Percentiles rank a stretch among this genome's conserved stretches.
Conservation (phyloP, 2,888 invertebrate species). For the Trichogramma dendrolimi region DNA sequence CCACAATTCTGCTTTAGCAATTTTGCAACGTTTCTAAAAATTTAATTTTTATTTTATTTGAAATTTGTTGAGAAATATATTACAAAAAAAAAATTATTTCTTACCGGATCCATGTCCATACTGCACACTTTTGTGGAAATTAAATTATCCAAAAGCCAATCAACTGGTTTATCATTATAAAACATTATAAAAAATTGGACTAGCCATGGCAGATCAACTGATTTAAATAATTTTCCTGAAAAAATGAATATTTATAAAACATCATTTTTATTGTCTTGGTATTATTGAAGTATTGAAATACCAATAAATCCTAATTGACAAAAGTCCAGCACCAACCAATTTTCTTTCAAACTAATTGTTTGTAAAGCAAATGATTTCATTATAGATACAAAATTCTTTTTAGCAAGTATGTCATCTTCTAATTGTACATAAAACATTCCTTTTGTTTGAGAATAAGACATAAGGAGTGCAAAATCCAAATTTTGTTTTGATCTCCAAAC, state of each 20-base stretch:
- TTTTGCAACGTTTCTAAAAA: constrained; percentile 78
- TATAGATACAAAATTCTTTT: constrained; percentile 75
- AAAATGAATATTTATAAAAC: constrained; percentile 27
- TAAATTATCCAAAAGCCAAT: constrained; percentile 90
- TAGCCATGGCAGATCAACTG: constrained; percentile 78
- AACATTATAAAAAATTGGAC: constrained; percentile 93
- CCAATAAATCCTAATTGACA: constrained; percentile 93
- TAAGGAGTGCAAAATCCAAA: constrained; percentile 86
- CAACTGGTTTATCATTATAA: constrained; percentile 92
- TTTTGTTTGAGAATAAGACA: constrained; percentile 86
- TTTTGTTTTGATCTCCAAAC: constrained; percentile 95
- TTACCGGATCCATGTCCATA: constrained; percentile 69
- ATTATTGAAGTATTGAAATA: constrained; percentile 34
- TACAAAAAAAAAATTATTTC: constrained; percentile 41
- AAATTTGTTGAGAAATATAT: constrained; percentile 8
- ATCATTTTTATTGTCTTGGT: not conserved
- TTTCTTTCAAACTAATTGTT: constrained; percentile 68
- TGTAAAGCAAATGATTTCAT: constrained; percentile 80
- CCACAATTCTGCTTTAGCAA: constrained; percentile 73
- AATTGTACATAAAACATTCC: constrained; percentile 88
- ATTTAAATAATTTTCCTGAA: constrained; percentile 82
- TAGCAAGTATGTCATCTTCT: constrained; percentile 90
- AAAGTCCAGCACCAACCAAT: constrained; percentile 91
- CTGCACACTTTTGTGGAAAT: constrained; percentile 87
- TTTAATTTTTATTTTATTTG: constrained; percentile 9